Evolutionary conservation across 2,113 vertebrate species (phyloP).

Genomic region (Python bivittatus): DNA sequence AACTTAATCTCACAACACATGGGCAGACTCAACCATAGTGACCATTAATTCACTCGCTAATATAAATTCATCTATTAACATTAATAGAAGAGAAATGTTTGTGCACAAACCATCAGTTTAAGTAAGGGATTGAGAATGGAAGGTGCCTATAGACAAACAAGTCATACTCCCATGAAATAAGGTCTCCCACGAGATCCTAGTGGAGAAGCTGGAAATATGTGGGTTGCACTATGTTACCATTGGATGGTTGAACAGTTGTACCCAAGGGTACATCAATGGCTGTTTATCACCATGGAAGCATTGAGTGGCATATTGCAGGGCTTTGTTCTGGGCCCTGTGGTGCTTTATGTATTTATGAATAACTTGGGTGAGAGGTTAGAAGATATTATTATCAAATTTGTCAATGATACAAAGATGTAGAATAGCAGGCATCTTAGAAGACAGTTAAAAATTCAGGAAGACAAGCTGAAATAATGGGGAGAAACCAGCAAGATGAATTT

Average conservation of each 20-base stretch:
- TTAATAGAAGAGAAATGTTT: no score
- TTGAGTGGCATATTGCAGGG: not conserved
- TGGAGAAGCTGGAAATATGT: not conserved
- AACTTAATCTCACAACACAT: not conserved
- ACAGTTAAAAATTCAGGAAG: not conserved
- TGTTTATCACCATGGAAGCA: not conserved
- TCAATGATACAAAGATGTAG: not conserved
- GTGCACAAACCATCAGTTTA: no score
- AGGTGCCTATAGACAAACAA: not conserved
- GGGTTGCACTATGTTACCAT: not conserved
- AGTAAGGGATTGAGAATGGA: not conserved
- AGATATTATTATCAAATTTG: not conserved
- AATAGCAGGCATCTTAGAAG: not conserved
- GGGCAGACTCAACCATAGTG: no score
- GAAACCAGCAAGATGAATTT: not conserved
- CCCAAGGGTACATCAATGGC: not conserved
- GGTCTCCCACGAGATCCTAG: not conserved
- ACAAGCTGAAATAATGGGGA: not conserved
- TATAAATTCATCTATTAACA: no score
- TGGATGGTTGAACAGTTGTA: not conserved
- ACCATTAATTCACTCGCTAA: no score
- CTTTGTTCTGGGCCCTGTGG: not conserved
- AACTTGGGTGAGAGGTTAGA: not conserved
- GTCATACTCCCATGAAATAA: not conserved
- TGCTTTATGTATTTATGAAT: not conserved